A percentile compares a stretch with the other conserved stretches of the same genome.
phyloP scores from a whole-genome alignment of 92 coral and sea anemone genomes.

The Zoanthus sansibaricus region DNA sequence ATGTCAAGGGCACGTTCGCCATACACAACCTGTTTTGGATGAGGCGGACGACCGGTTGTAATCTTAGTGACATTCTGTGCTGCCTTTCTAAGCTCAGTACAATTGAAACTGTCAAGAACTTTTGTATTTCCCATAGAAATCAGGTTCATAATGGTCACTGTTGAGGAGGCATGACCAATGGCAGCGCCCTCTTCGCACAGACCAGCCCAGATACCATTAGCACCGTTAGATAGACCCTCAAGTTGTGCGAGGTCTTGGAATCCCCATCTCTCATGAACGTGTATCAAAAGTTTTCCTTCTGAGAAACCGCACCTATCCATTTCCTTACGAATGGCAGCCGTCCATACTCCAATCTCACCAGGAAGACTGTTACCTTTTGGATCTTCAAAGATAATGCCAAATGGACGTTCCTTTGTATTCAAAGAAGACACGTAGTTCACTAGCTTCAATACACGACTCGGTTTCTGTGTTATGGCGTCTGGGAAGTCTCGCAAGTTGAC shows the following conservation, averaged over 20 bases:
- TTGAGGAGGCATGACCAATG: constrained; percentile 63
- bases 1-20: constrained; percentile 76
- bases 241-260: constrained; percentile 51
- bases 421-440: constrained; percentile 61
- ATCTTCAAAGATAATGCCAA: constrained; percentile 73
- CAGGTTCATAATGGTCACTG: constrained; percentile 63
- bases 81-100: constrained; percentile 60
- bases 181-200: constrained; percentile 63
- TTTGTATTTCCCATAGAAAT: constrained; percentile 59
- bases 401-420: constrained; percentile 62
- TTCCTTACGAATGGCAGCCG: constrained; percentile 69
- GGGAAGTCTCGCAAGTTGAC: constrained; percentile 81
- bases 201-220: constrained; percentile 69
- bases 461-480: constrained; percentile 66
- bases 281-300: constrained; percentile 57
- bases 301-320: constrained; percentile 72
- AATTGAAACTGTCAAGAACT: constrained; percentile 48
- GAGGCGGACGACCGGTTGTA: constrained; percentile 68
- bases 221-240: constrained; percentile 59
- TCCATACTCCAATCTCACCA: constrained; percentile 81
- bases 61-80: constrained; percentile 59
- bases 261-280: constrained; percentile 67
- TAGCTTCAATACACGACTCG: constrained; percentile 57
- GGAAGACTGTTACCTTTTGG: constrained; percentile 77
- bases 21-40: constrained; percentile 73